Conservation (phyloP, 1,140 invertebrate genomes). For the Pectinophora gossypiella region DNA sequence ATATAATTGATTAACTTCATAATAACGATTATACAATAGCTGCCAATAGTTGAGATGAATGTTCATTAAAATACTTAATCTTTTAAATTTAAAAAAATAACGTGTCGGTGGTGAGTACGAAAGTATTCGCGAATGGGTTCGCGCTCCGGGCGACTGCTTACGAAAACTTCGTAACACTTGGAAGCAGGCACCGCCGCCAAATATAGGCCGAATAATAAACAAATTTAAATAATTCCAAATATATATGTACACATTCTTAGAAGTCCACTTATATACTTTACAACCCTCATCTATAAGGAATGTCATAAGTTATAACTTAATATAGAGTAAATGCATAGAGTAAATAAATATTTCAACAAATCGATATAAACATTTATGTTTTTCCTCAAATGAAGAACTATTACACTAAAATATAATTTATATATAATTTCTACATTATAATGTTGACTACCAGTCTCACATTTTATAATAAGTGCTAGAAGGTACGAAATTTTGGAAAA, state of each 20-base stretch:
- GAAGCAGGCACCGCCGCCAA: constrained; percentile 28
- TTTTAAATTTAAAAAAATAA: background rate
- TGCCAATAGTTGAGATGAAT: constrained; percentile 35
- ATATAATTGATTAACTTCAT: constrained; percentile 6
- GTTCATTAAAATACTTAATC: constrained; percentile 20
- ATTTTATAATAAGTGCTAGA: constrained; percentile 71
- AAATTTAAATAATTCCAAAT: constrained; percentile 40
- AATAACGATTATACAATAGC: constrained; percentile 31
- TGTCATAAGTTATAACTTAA: constrained; percentile 54
- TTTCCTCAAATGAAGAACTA: constrained; percentile 60
- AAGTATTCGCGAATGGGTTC: background rate
- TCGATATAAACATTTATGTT: constrained; percentile 52
- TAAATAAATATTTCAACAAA: constrained; percentile 60
- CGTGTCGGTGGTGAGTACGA: background rate
- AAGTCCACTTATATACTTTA: constrained; percentile 54
- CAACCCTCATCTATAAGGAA: constrained; percentile 63
- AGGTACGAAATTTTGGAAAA: constrained; percentile 60
- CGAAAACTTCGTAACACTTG: constrained; percentile 8
- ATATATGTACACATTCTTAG: constrained; percentile 55
- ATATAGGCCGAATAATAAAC: constrained; percentile 58
- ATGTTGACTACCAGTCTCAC: constrained; percentile 74
- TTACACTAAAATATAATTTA: constrained; percentile 63
- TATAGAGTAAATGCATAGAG: constrained; percentile 45
- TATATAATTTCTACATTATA: constrained; percentile 69
- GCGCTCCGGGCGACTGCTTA: constrained; percentile 4